Evolutionary conservation across 2,113 vertebrate genomes (phyloP), one percentile per base, ranked within the genome.

Genomic region (Silurus glanis): DNA sequence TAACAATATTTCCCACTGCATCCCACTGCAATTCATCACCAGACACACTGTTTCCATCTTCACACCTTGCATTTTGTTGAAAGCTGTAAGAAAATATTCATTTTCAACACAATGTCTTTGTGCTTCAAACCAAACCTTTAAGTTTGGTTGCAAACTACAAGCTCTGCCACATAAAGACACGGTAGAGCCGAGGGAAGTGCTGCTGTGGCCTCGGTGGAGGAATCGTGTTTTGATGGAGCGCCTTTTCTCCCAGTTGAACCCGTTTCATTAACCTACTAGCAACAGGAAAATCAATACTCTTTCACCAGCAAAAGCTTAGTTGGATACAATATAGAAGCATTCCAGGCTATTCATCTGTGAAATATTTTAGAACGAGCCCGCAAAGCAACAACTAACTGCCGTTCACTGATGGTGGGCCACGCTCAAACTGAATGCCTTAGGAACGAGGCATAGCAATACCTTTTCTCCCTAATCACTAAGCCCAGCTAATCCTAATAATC

Each of bases 211-310:
- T 91, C 90, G 84, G 58, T 75, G 47, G 64, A 75, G 66, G 89
- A 91, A 92, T 92, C 86, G 80, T 83, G 47, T 78, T 13, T 67
- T 92, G 91, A 94, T 91, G 74, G 88, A 93, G 87, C 71, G 79
- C 81, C 89, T 69, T 85, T 78, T 89, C 83, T 56, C 79, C 87
- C 78, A 89, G 59, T 78, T 81, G 55, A 83, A 87, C 80, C 90
- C 83, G 56, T 90, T 93, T 93, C 91, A 93, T 94, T 92, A 94
- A 94, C 92, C 92, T 92, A 91, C 91, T 89, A 83, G 89, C 86
- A 89, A 87, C 64, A 88, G 82, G 53, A 56, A 93, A 94, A 95
- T 94, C 91, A 86, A 94, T 95, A 93, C 58, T 87, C 55, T 84
- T 87, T 87, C 91, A 91, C 88, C 9, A 64, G 82, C 58, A 83